Base-by-base conservation (phyloP, 2,113 vertebrate genomes). In the Pandion haliaetus region DNA sequence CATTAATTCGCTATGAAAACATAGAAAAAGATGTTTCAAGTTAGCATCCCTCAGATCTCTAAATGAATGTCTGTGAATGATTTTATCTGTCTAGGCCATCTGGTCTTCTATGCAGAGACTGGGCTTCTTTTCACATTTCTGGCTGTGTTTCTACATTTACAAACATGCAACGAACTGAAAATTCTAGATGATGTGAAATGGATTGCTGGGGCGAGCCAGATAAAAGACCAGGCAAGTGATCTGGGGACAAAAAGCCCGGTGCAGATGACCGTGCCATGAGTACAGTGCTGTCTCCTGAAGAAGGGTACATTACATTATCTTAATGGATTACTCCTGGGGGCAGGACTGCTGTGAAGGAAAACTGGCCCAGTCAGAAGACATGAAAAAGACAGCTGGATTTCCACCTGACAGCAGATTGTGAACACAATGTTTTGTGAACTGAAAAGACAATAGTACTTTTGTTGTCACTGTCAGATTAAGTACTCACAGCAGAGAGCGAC, bases 11-110 rank as follows among this genome's bases (percentile, higher is more conserved):
- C 52, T 84, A 54, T 24, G 72, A 95, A 93, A 96, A 96, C 47
- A 91, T 14, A 71, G 42, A 54, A 87, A 50, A 93, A 83, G 50
- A 83, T 90, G 72, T 93, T 97, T 94, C 55, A 90, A 88, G 54
- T 93, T 88, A 95, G 72, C 47, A 88, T 90, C 88, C 67, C 55
- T 95, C 72, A 86, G 87, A 93, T 97, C 93, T 95, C 71, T 59
- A 77, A 93, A 86, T 38, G 23, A 94, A 49, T 69, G 42, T 44
- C 87, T 90, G 85, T 54, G 45, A 88, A 93, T 38, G 25, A 92
- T 94, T 88, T 93, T 92, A 90, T 94, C 66, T 80, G 82, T 88
- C 59, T 66, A 80, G 50, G 79, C 42, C 67, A 93, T 81, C 84
- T 92, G 67, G 40, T 65, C 29, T 94, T 90, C 67, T 77, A 10